Evolutionary conservation across 2,888 invertebrate species (phyloP), one percentile per base, ranked within the genome.

Genomic region (Tromatobia lineatoria): DNA sequence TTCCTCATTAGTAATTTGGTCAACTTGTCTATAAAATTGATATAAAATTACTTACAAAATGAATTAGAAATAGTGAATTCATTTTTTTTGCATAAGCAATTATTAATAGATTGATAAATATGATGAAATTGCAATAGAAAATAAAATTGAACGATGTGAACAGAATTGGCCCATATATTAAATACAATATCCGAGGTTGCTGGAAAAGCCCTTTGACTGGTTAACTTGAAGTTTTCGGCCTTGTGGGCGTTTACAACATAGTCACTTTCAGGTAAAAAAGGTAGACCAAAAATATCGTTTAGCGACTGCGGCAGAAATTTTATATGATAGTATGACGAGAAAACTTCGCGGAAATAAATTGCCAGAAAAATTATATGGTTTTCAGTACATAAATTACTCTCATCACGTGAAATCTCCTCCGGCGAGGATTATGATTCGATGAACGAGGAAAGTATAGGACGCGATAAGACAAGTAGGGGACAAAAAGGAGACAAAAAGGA

Each of bases 391-490:
- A 75, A 83, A 83, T 83, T 75, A 79, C 74, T 73, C 69, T 75
- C 67, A 18, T 70, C 70, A 70, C 74, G 70, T 25, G 50, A 47
- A 67, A 70, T 47, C 47, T 42, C 69, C 64, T 47, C 29, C 13
- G 59, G 54, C 69, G 69, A 70, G 79, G 74, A 83, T 79, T 75
- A 79, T 69, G 54, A 54, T 54, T 57, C 59, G 70, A 83, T 74
- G 69, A 70, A 79, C 74, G 82, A 75, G 79, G 34, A 70, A 83
- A 79, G 79, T 79, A 83, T 52, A 47, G 54, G 57, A 52, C 61
- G 82, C 79, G 69, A 79, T 70, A 83, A 75, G 74, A 57, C 29
- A 54, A 52, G 18, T n/a, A 25, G 54, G 11, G 18, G 25, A 69
- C n/a, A 69, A 66, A 42, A 29, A 34, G 10, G 47, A n/a, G 47